These are phyloP conservation scores for Cheirogaleus medius DNA, from an alignment of 2,113 vertebrate species.

Conservation along the genomic window DNA sequence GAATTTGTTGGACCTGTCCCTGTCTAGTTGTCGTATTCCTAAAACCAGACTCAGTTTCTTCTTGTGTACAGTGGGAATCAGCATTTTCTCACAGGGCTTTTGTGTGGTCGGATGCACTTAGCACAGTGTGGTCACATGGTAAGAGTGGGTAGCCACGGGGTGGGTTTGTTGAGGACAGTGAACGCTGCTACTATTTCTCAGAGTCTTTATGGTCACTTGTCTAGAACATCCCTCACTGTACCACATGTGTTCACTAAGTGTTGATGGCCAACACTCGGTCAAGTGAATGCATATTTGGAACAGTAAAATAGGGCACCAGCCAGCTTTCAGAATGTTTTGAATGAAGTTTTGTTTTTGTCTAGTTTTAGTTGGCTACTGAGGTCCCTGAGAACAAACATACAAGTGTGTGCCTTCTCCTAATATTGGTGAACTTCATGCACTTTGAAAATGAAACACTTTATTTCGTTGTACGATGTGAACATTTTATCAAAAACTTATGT, in stretches of 20 bases:
- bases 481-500: background rate
- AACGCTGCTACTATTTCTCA: background rate
- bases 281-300: background rate
- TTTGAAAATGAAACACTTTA: background rate
- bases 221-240: background rate
- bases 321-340: background rate
- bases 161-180: background rate
- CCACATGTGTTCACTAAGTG: background rate
- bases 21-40: background rate
- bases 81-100: background rate
- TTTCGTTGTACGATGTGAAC: background rate
- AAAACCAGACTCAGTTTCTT: background rate
- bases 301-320: background rate
- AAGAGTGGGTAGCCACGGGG: background rate
- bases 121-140: background rate
- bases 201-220: background rate
- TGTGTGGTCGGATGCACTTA: background rate
- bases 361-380: background rate
- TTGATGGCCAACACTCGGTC: background rate
- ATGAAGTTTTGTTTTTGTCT: background rate
- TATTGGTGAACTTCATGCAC: background rate
- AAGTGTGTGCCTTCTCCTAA: background rate
- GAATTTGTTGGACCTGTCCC: rapidly evolving
- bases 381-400: background rate
- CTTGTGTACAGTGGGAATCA: background rate